Percentiles rank a stretch among this genome's conserved stretches.
Evolutionary conservation across 1,140 invertebrate genomes (phyloP).

Genomic region (Venturia canescens): DNA sequence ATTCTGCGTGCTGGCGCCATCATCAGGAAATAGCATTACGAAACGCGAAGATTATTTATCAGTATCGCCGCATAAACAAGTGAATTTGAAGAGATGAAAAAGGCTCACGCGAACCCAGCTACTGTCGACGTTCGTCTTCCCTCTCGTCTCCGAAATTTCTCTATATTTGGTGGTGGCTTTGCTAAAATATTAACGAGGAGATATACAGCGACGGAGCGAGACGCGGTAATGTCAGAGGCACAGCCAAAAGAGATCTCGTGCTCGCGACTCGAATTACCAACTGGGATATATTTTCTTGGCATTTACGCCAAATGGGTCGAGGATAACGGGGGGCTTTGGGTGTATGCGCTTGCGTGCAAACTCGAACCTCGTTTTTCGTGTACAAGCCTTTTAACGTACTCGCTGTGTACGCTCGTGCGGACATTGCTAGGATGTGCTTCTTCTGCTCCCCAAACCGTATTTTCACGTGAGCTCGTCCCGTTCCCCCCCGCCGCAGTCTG

Average conservation of each 20-base stretch:
- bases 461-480: background rate
- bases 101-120: too few relatives aligned
- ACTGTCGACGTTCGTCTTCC: background rate
- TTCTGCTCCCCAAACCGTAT: slow-evolving; percentile 3
- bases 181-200: background rate
- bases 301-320: slow-evolving; percentile 50
- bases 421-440: background rate
- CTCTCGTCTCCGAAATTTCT: background rate
- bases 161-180: slow-evolving; percentile 24
- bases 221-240: background rate
- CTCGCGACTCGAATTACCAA: slow-evolving; percentile 41
- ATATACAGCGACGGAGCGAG: background rate
- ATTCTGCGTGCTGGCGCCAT: too few relatives aligned
- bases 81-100: too few relatives aligned
- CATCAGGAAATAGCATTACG: too few relatives aligned
- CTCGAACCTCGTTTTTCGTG: slow-evolving; percentile 10
- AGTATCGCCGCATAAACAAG: too few relatives aligned
- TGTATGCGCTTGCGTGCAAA: slow-evolving; percentile 40
- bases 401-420: background rate
- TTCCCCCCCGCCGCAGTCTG: too few relatives aligned
- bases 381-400: background rate
- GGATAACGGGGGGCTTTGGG: slow-evolving; percentile 32
- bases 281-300: slow-evolving; percentile 49
- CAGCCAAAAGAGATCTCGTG: slow-evolving; percentile 29
- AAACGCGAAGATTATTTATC: too few relatives aligned